Conservation (phyloP, 2,113 vertebrate genomes). For the Dasyurus viverrinus region DNA sequence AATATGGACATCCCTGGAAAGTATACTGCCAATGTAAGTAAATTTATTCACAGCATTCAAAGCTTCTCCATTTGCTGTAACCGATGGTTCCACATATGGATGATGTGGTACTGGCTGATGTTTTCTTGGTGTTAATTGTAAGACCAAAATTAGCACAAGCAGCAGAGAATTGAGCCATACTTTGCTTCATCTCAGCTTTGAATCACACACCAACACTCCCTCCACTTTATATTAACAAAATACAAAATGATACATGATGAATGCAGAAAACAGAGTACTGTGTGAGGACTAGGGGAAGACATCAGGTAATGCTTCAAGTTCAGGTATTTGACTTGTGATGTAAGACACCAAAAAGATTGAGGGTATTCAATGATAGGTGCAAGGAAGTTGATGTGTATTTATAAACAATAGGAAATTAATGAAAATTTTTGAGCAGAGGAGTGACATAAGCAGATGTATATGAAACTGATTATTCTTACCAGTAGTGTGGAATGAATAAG, state of each 20-base stretch:
- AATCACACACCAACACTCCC: too few relatives aligned
- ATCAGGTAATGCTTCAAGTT: not conserved
- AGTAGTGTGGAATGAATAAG: not conserved
- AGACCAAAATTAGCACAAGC: too few relatives aligned
- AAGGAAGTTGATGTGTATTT: not conserved
- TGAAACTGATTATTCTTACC: not conserved
- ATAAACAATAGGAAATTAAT: not conserved
- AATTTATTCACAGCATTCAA: too few relatives aligned
- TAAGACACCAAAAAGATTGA: not conserved
- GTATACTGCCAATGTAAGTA: too few relatives aligned
- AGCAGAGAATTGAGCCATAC: too few relatives aligned
- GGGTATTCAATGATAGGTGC: not conserved
- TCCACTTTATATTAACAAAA: not conserved
- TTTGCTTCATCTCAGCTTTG: too few relatives aligned
- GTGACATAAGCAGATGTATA: not conserved
- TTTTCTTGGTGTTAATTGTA: too few relatives aligned
- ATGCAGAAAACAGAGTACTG: not conserved
- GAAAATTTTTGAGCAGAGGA: not conserved
- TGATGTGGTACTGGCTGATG: too few relatives aligned
- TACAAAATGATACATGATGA: not conserved
- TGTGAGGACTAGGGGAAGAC: not conserved
- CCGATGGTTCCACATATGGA: too few relatives aligned
- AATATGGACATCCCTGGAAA: too few relatives aligned
- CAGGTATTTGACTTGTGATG: not conserved
- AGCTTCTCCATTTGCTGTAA: too few relatives aligned